Percentiles rank a stretch among this genome's conserved stretches.
phyloP scores from a whole-genome alignment of 2,113 vertebrate species.

The Xenopus borealis region DNA sequence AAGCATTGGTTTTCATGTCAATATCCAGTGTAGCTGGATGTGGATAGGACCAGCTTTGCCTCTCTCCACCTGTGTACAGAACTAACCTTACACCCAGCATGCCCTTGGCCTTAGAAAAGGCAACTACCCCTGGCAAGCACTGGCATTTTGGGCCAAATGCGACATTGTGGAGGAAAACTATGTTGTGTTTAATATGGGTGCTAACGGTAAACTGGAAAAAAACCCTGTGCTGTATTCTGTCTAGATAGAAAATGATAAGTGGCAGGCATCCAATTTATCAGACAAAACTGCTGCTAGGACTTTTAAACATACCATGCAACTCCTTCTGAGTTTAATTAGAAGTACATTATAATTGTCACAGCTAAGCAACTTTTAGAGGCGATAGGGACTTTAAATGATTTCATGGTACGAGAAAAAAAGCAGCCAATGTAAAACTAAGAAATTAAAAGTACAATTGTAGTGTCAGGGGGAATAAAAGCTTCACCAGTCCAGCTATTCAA shows the following conservation, averaged over 20 bases:
- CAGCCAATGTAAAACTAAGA: slow-evolving; percentile 52
- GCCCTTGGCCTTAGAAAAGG: too few species aligned
- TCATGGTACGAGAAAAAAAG: slow-evolving; percentile 52
- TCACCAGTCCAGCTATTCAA: slow-evolving; percentile 47
- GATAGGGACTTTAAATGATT: slow-evolving; percentile 56
- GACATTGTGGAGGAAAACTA: too few species aligned
- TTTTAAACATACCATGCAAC: slow-evolving; percentile 51
- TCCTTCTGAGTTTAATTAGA: slow-evolving; percentile 54
- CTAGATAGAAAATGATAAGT: slow-evolving; percentile 42
- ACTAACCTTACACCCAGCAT: too few species aligned
- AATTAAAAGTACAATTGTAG: slow-evolving; percentile 57
- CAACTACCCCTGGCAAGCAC: too few species aligned
- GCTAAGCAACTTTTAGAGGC: slow-evolving; percentile 54
- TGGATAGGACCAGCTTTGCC: too few species aligned
- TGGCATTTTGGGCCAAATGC: too few species aligned
- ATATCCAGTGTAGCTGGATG: too few species aligned
- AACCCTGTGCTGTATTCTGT: slow-evolving; percentile 23
- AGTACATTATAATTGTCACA: slow-evolving; percentile 58
- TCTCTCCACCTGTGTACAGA: too few species aligned
- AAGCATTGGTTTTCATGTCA: too few species aligned
- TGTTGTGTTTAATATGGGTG: slow-evolving; percentile 13
- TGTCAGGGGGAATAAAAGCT: slow-evolving; percentile 51
- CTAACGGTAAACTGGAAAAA: slow-evolving; percentile 19
- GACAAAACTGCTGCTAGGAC: slow-evolving; percentile 42
- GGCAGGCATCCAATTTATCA: slow-evolving; percentile 45